Evolutionary conservation across 2,113 vertebrate species (phyloP).

Genomic region (Mastomys coucha): DNA sequence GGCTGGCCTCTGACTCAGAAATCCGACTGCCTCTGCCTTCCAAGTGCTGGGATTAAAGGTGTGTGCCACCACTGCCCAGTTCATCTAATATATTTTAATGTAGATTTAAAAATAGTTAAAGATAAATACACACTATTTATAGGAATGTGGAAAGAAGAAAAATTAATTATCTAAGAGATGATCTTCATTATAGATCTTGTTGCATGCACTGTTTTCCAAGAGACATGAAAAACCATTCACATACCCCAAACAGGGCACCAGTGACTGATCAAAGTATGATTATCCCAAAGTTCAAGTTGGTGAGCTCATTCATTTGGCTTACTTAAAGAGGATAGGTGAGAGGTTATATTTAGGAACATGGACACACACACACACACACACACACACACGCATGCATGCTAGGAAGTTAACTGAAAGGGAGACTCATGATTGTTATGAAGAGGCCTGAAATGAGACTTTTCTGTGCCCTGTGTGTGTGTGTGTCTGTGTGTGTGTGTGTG

Average conservation of each 20-base stretch:
- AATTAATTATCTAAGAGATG: neutral
- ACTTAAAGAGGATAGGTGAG: neutral
- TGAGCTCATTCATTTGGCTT: neutral
- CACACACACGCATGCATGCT: too few species aligned
- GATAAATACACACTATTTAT: neutral
- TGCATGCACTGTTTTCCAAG: neutral
- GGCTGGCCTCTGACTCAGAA: too few species aligned
- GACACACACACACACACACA: neutral
- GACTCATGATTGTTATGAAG: too few species aligned
- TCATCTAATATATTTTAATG: neutral
- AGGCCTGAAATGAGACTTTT: too few species aligned
- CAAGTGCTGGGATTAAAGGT: too few species aligned
- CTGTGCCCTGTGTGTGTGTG: too few species aligned
- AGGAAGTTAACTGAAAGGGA: too few species aligned
- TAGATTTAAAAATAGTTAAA: neutral
- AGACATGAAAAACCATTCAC: neutral
- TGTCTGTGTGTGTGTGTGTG: too few species aligned
- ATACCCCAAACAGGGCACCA: neutral
- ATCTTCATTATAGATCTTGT: neutral
- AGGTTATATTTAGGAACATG: neutral
- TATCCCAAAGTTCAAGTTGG: neutral
- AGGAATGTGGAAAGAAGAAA: neutral
- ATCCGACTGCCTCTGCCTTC: too few species aligned
- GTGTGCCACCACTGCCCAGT: neutral
- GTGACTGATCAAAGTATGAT: neutral